Evolutionary conservation across 2,113 vertebrate species (phyloP), one percentile per base, ranked within the genome.

Genomic region (Dicentrarchus labrax): DNA sequence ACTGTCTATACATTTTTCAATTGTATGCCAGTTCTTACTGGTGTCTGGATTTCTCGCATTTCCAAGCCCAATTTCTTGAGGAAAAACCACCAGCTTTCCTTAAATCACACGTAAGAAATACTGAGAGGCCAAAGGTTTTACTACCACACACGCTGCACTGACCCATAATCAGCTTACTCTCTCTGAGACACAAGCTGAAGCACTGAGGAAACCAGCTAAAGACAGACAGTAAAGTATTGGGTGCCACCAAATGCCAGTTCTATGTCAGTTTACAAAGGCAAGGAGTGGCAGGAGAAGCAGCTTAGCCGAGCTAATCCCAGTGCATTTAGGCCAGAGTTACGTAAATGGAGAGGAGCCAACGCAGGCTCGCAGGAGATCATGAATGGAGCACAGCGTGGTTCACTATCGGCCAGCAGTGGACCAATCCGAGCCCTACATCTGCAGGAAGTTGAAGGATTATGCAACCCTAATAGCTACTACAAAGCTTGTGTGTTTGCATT

Each of bases 291-390:
- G 56, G 78, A 57, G 71, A 88, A 92, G 90, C 81, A 36, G 90
- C 84, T 94, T 93, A 94, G 48, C 50, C 0, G 8, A 17, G 79
- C 43, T 95, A 94, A 95, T 94, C 90, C 72, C 21, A 12, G 16
- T 48, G 69, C 68, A 75, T 77, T 51, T 50, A 39, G 48, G 80
- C 73, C 53, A 43, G 50, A 48, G 79, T 92, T 92, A 88, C 47
- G 61, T 92, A 90, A 94, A 84, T 12, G 1, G 41, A 47, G 47
- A 66, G 30, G 47, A 66, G 30, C 48, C 13, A 36, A 22, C 15
- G 22, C 51, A 24, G 39, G 1, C 53, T 70, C 43, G 1, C 76
- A 67, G 61, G 72, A 70, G 65, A 48, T 82, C 81, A 82, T 87
- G 86, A 89, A 89, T 85, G 82, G 53, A 80, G 75, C 67, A 15